These are phyloP conservation scores for Augochlorella aurata DNA, from an alignment of 2,888 invertebrate genomes.

Conservation along the genomic window DNA sequence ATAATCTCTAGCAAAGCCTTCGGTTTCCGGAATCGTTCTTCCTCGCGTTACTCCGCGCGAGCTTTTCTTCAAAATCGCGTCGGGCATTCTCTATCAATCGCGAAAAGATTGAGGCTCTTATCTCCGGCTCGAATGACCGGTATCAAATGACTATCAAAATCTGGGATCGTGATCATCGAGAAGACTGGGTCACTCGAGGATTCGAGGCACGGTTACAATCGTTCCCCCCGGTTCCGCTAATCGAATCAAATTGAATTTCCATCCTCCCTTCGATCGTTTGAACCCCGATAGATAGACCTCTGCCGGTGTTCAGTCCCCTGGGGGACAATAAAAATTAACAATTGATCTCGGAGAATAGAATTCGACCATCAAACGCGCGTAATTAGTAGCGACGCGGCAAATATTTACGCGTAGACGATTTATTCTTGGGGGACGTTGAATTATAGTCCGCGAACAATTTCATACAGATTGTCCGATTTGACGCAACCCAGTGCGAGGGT, in stretches of 20 bases:
- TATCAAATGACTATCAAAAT: slow-evolving; percentile 47
- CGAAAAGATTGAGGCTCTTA: background rate
- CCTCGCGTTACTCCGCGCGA: background rate
- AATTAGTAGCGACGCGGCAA: slow-evolving; percentile 8
- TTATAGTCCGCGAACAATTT: too few relatives aligned
- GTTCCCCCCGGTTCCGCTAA: slow-evolving; percentile 68
- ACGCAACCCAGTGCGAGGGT: too few relatives aligned
- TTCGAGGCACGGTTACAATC: slow-evolving; percentile 70
- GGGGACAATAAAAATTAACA: slow-evolving; percentile 71
- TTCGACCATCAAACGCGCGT: background rate
- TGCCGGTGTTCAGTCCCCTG: slow-evolving; percentile 15
- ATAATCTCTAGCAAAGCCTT: background rate
- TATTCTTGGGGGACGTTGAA: too few relatives aligned
- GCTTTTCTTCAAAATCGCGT: background rate
- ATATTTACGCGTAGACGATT: background rate
- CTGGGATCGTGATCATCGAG: slow-evolving; percentile 50
- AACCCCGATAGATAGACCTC: slow-evolving; percentile 2
- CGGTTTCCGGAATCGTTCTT: background rate
- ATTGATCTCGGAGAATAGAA: slow-evolving; percentile 61
- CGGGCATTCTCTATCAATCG: background rate
- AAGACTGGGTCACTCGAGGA: slow-evolving; percentile 62
- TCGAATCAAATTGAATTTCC: slow-evolving; percentile 77
- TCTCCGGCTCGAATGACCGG: slow-evolving; percentile 13
- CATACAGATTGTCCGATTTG: too few relatives aligned
- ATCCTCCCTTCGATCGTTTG: slow-evolving; percentile 56